Evolutionary conservation across 2,888 invertebrate genomes (phyloP), one percentile per base, ranked within the genome.

Genomic region (Ptychoptera albimana): DNA sequence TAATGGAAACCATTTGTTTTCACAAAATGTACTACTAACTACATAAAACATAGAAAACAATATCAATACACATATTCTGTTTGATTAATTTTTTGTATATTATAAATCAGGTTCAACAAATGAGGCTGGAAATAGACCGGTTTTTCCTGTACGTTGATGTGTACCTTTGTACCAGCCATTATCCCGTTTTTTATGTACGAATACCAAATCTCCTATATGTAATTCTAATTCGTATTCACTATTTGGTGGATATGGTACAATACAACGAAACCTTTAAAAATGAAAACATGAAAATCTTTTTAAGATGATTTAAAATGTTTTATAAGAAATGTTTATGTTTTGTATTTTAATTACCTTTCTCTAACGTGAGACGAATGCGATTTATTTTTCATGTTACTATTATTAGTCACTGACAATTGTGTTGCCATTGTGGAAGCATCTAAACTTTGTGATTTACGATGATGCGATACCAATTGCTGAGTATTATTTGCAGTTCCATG

Each of bases 161-260:
- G 88, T 91, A 14, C 93, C 93, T 60, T 91, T 91, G 66, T 85
- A 93, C 93, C 93, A 93, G 40, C 93, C 93, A 59, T 93, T 92
- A 43, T 91, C 91, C 43, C 91, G 77, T 59, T 92, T 92, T 57
- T 84, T 84, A 56, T 87, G 84, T 14, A 93, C 92, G 54, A 86
- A 79, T 51, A 93, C 88, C 45, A 92, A 80, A 58, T 93, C 93
- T 48, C 91, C 89, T 36, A 91, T 79, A 52, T 85, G 82, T 39
- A 94, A 67, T 59, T 91, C 92, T 53, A 94, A 63, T 63, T 94
- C 93, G 59, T 87, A 84, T 53, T 91, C 91, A 49, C 88, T 88
- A 64, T 92, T 92, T 1, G 93, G 89, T 10, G 93, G 93, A 70
- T 93, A 93, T 8, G 92, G 86, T 37, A 87, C 89, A 54, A 91